A percentile compares a stretch with the other conserved stretches of the same genome.
Evolutionary conservation across 2,888 invertebrate genomes (phyloP).

Genomic region (Penaeus monodon): DNA sequence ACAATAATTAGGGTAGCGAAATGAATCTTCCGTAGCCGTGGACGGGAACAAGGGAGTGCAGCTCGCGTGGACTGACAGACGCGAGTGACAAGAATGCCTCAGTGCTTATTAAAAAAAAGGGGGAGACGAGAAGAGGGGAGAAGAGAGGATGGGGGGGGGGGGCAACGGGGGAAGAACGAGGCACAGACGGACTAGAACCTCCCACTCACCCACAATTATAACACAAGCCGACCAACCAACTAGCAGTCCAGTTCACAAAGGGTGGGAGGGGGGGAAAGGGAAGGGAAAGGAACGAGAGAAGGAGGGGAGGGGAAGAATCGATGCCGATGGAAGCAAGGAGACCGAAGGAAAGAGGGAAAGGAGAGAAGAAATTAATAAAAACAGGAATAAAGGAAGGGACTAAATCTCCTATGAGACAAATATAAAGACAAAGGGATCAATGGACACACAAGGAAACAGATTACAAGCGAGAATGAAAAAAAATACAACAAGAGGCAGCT

Average conservation of each 20-base stretch:
- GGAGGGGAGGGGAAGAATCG: neutral
- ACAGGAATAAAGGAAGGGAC: neutral
- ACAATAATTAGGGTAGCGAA: neutral
- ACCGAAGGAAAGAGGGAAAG: neutral
- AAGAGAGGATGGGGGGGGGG: neutral
- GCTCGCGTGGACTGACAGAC: too few relatives aligned
- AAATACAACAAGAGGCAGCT: neutral
- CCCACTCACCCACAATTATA: too few relatives aligned
- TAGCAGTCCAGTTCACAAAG: neutral
- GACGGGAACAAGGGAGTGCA: too few relatives aligned
- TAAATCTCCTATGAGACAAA: neutral
- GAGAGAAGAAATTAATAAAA: neutral
- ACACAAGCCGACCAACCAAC: too few relatives aligned
- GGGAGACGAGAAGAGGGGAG: neutral
- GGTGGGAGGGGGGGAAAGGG: neutral
- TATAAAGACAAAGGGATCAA: too few relatives aligned
- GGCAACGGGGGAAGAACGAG: neutral
- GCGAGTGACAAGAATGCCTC: too few relatives aligned
- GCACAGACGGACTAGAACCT: neutral
- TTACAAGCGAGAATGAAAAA: neutral
- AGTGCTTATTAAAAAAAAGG: neutral
- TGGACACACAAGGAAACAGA: too few relatives aligned
- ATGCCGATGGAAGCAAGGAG: neutral
- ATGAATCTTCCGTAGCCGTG: too few relatives aligned
- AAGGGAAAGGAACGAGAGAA: neutral